Base-by-base conservation (phyloP, 1,140 invertebrate species). In the Heterodera carotae region DNA sequence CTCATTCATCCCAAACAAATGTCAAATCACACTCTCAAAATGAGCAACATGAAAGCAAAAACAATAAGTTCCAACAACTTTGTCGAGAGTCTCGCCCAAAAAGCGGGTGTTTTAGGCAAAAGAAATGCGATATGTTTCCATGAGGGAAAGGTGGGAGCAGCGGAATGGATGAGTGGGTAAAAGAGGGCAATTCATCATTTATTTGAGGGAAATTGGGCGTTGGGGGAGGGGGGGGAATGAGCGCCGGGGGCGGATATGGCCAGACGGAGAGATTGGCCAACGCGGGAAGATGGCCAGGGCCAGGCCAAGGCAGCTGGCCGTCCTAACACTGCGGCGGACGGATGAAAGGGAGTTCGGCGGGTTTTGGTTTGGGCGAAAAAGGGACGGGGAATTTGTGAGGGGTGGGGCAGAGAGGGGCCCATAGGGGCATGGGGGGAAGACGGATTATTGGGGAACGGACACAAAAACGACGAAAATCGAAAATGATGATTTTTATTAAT, bases 351-450 rank as follows among this genome's bases (percentile, higher is more conserved):
- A 70, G 22, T 25, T 69, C 48, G 36, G 15, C 43, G 69, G 31
- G 18, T 70, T 71, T 71, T 71, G n/a, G n/a, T n/a, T 48, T 39
- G 33, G 18, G 48, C 29, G n/a, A n/a, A n/a, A 69, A 15, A 31
- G 0, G 48, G 59, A 71, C 5, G 59, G 31, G 8, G 33, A 43
- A 71, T n/a, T 36, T 33, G 53, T 12, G 25, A 31, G n/a, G n/a
- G n/a, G 48, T 8, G 25, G n/a, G 48, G 48, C 36, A 10, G n/a
- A n/a, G n/a, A n/a, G n/a, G n/a, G n/a, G n/a, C n/a, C n/a, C n/a
- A n/a, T n/a, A n/a, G n/a, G n/a, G n/a, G n/a, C n/a, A n/a, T n/a
- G n/a, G n/a, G n/a, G n/a, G n/a, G n/a, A n/a, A n/a, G n/a, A n/a
- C n/a, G n/a, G n/a, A 34, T 69, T n/a, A 18, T 69, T 29, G 43